Evolutionary conservation across 2,888 invertebrate species (phyloP).

Genomic region (Cacoxenus indagator): DNA sequence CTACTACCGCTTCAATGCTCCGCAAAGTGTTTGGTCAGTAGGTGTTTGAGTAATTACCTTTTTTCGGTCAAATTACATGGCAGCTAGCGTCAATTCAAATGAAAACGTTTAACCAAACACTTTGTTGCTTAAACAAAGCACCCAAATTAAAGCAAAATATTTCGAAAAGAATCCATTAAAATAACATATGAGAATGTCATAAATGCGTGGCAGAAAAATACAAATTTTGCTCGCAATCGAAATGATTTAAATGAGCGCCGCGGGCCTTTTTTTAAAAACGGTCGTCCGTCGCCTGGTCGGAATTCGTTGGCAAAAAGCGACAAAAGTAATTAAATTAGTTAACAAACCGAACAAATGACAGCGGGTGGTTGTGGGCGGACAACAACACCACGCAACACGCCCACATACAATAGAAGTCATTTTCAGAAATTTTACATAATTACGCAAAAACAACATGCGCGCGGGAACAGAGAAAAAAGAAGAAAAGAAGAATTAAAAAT

Average conservation of each 20-base stretch:
- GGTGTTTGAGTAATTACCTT: constrained; percentile 7
- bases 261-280: background rate
- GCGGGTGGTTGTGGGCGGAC: background rate
- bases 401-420: background rate
- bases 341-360: constrained; percentile 39
- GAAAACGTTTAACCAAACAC: background rate
- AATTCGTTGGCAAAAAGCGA: constrained; percentile 29
- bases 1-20: background rate
- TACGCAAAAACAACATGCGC: constrained; percentile 8
- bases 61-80: background rate
- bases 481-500: background rate
- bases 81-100: background rate
- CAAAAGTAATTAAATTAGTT: constrained; percentile 63
- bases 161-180: background rate
- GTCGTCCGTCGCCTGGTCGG: background rate
- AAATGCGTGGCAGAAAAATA: background rate
- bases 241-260: constrained; percentile 8
- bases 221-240: background rate
- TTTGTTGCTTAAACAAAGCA: background rate
- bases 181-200: background rate
- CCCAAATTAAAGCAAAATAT: background rate
- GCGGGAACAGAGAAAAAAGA: background rate
- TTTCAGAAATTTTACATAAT: constrained; percentile 10
- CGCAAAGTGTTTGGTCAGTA: background rate
- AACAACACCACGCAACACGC: background rate